Evolutionary conservation across 2,888 invertebrate genomes (phyloP), one percentile per base, ranked within the genome.

Genomic region (Cephus rjabovi): DNA sequence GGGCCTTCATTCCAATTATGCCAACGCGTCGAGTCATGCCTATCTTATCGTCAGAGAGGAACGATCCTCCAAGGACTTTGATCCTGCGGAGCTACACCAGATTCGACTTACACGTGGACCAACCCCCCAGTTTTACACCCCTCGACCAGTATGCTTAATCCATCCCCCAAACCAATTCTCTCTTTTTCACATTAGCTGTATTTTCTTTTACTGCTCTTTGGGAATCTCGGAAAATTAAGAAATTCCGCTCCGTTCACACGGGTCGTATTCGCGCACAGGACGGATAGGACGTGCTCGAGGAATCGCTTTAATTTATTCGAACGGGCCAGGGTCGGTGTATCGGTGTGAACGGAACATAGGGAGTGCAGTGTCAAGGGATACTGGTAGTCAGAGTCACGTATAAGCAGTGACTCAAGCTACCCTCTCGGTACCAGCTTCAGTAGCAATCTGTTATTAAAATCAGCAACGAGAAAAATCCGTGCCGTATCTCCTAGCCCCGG

Each of bases 391-490:
- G 85, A 89, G 90, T 89, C 89, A 90, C 90, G 90, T 89, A 90
- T 88, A 90, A 86, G 88, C 88, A 86, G 88, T 90, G 90, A 90
- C 88, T 91, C 90, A 89, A 84, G 79, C 78, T 84, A 79, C 77
- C 76, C 79, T 79, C 78, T 75, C 76, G 30, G 74, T 82, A 80
- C 80, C 71, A 75, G 80, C 81, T 78, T 81, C 82, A 81, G 79
- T 81, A 81, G 86, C 87, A 89, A 90, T 89, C 90, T 91, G 90
- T 91, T 91, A 91, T 91, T 91, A 91, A 91, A 91, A 91, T 91
- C 91, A 90, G 90, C 90, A 90, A 90, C 89, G 90, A 89, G 90
- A 91, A 91, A 91, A 91, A 91, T 91, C 89, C 91, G 91, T 91
- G 91, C 91, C 91, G 88, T 91, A 91, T 91, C 91, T 91, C 80